Conservation (phyloP, 2,888 invertebrate species). For the Shargacucullia verbasci region DNA sequence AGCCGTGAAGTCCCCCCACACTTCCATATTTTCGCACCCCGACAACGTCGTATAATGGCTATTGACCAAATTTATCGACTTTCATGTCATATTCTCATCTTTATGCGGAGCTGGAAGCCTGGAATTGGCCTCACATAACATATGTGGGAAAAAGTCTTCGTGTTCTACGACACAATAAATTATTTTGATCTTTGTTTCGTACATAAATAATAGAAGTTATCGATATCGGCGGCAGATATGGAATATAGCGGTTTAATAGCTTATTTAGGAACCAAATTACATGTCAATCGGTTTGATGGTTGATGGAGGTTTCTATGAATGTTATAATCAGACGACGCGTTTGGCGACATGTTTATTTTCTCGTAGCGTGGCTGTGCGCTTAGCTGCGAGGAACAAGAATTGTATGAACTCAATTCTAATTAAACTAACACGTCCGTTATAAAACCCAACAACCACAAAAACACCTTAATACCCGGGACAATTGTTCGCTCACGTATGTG, state of each 20-base stretch:
- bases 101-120: constrained; percentile 76
- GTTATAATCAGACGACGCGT: constrained; percentile 14
- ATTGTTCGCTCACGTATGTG: constrained; percentile 78
- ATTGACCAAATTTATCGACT: constrained; percentile 88
- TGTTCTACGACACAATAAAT: constrained; percentile 69
- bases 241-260: constrained; percentile 39
- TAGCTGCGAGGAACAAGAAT: constrained; percentile 11
- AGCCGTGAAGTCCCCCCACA: constrained; percentile 80
- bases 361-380: constrained; percentile 7
- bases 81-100: constrained; percentile 86
- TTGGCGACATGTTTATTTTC: constrained; percentile 2
- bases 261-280: constrained; percentile 40
- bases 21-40: constrained; percentile 87
- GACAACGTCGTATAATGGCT: constrained; percentile 86
- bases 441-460: constrained; percentile 60
- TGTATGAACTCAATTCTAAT: constrained; percentile 41
- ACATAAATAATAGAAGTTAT: constrained; percentile 63
- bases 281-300: constrained; percentile 40
- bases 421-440: constrained; percentile 57
- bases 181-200: constrained; percentile 68
- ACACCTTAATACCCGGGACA: constrained; percentile 75
- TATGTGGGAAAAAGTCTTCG: constrained; percentile 67
- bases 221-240: constrained; percentile 53
- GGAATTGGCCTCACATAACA: constrained; percentile 75
- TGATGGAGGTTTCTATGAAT: constrained; percentile 31